Base-by-base conservation (phyloP, 1,140 invertebrate species). In the Papilio machaon region DNA sequence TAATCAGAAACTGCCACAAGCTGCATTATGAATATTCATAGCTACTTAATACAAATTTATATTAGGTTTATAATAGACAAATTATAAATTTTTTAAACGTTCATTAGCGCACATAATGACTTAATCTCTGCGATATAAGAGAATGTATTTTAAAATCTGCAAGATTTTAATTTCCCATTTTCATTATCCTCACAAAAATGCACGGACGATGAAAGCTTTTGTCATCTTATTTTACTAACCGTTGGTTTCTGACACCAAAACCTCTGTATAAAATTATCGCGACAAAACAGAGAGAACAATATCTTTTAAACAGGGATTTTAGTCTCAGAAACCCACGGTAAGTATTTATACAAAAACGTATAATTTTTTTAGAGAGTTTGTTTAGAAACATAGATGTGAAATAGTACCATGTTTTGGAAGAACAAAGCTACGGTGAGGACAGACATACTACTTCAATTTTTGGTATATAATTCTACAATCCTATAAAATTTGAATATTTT, bases 51-150 rank as follows among this genome's bases (percentile, higher is more conserved):
- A 1, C 23, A 60, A 23, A 60, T 60, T 30, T 30, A 30, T 30
- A 30, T 30, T 30, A 30, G 58, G 58, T 9, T 2, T 19, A 8
- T 35, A 15, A 38, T 70, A 38, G 60, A 35, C 30, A 35, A 67
- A 67, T 67, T 13, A 35, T 67, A 15, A 67, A 35, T 35, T 70
- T 30, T 15, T 35, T 35, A 7, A 70, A 70, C 23, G 64, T 15
- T 70, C 64, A 70, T 70, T 70, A 70, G 64, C 30, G 30, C 64
- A 19, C 23, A 8, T 70, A 70, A 35, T 35, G 64, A 70, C 30
- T 35, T 35, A 70, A 70, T 58, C 11, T 70, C 30, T 70, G 13
- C 0, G 30, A 70, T 70, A 70, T 13, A 15, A 15, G n/a, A 35
- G 30, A 35, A 23, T 13, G 19, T 6, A 17, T 64, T 35, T 70